Conservation (phyloP, 2,888 invertebrate genomes). For the Lycophotia porphyrea region DNA sequence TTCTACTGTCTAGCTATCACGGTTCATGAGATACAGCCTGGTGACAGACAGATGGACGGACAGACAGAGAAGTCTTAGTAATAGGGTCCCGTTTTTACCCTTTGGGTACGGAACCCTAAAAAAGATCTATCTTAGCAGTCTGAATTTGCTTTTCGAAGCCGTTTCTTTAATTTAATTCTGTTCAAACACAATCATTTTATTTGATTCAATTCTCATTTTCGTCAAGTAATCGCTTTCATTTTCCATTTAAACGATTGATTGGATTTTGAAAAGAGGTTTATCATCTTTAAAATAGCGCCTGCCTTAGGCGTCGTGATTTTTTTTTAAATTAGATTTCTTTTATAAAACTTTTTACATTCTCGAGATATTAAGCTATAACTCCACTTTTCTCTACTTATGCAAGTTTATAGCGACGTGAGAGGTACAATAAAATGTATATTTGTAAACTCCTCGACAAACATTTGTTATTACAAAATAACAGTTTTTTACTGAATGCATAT, state of each 20-base stretch:
- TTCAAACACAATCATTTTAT: constrained; percentile 25
- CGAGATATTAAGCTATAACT: neutral
- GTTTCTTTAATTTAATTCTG: constrained; percentile 50
- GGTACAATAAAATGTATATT: neutral
- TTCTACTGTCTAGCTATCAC: too few species aligned
- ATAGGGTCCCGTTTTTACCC: too few species aligned
- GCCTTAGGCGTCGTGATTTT: rapidly evolving
- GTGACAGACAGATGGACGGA: too few species aligned
- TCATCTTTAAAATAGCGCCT: neutral
- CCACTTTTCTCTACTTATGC: neutral
- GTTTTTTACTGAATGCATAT: too few species aligned
- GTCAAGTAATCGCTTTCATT: neutral
- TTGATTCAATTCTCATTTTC: neutral
- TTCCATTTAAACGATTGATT: constrained; percentile 29
- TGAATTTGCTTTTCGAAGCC: neutral
- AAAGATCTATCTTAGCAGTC: neutral
- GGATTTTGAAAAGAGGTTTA: neutral
- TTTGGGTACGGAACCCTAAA: too few species aligned
- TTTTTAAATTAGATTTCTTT: too few species aligned
- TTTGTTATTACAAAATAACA: too few species aligned
- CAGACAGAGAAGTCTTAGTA: too few species aligned
- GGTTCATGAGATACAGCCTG: too few species aligned
- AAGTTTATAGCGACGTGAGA: neutral
- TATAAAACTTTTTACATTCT: neutral
- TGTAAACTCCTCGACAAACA: constrained; percentile 67